Base-by-base conservation (phyloP, 2,888 invertebrate species). In the Drosophila engyochracea region DNA sequence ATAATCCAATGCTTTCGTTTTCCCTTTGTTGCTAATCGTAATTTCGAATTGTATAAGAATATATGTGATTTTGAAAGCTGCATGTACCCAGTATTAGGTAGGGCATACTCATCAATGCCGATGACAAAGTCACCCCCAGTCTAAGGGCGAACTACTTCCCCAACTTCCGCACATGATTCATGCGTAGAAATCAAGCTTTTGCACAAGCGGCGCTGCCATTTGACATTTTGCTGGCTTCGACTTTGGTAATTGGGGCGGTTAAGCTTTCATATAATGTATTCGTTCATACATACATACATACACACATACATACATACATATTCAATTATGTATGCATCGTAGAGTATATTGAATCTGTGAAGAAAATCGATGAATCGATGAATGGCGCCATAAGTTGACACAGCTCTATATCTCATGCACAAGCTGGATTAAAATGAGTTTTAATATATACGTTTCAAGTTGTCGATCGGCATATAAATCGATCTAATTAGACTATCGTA, bases 121-220 rank as follows among this genome's bases (percentile, higher is more conserved):
- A 28, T 49, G 35, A 28, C 41, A 44, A 59, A 22, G 22, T 55
- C 71, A 63, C 62, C 73, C 64, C 39, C 55, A 54, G 37, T 51
- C 4, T 47, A 9, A 47, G 25, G 47, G 47, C 47, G 25, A 47
- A 47, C 47, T 47, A 25, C 47, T 74, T 78, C 49, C 59, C 61
- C 39, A 64, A 51, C 58, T 80, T 80, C 76, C 78, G 64, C 37
- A 55, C 73, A 85, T 88, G 83, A 88, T 88, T 88, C 89, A 85
- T 83, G 85, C 70, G 86, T 76, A 85, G 88, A 89, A 83, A 88
- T 88, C 83, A 85, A 88, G 76, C 83, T 74, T 88, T 70, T 51
- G 79, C 79, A 63, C 59, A 58, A 62, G 59, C 52, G 79, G 52
- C 79, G 64, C 53, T 66, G 69, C 44, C 82, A 69, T 83, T 83